phyloP scores from a whole-genome alignment of 2,797 vertebrate species.

The Myotis findleyi region DNA sequence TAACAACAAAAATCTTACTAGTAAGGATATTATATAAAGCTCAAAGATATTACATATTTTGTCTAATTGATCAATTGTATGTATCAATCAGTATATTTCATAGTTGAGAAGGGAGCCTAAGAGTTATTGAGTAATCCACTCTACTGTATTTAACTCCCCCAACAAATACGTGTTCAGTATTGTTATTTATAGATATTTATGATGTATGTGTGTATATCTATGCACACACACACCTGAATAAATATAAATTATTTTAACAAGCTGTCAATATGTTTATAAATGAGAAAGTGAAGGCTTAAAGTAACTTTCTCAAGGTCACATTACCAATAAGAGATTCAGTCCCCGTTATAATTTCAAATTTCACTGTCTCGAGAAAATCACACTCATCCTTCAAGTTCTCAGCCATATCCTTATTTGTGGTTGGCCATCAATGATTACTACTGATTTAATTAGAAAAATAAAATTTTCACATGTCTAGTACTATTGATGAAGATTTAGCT shows the following conservation, averaged over 20 bases:
- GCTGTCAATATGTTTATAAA: not conserved
- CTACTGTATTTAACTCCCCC: not conserved
- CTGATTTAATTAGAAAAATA: not conserved
- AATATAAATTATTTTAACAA: not conserved
- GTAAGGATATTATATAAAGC: not conserved
- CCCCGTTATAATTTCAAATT: conserved; percentile 46
- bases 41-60: not conserved
- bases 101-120: not conserved
- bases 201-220: not conserved
- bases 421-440: not conserved
- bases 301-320: conserved; percentile 29
- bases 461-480: not conserved
- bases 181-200: not conserved
- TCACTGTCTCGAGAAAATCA: conserved; percentile 18
- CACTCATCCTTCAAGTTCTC: not conserved
- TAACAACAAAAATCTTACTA: not conserved
- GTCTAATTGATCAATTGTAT: not conserved
- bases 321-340: conserved; percentile 7
- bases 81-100: not conserved
- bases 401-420: not conserved
- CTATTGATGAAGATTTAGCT: not conserved
- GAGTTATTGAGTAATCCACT: not conserved
- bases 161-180: not conserved
- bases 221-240: not conserved
- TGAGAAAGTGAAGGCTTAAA: not conserved